These are phyloP conservation scores for Falco columbarius DNA, from an alignment of 2,797 vertebrate species.

Conservation along the genomic window DNA sequence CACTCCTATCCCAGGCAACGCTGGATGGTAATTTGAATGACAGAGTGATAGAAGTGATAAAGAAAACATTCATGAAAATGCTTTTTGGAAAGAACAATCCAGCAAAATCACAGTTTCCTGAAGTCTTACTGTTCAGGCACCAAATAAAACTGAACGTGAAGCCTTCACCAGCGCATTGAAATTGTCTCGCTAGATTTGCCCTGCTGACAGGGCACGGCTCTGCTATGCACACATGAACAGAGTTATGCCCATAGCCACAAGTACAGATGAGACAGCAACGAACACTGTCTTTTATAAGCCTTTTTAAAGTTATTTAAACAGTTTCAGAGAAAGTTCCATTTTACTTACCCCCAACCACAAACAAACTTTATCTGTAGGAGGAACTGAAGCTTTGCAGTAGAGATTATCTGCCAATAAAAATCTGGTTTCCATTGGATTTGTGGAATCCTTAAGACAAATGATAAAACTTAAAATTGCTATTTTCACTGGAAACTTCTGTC, in stretches of 20 bases:
- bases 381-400: constrained; percentile 95
- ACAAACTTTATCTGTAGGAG: constrained; percentile 97
- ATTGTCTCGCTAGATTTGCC: not conserved
- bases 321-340: not conserved
- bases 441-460: constrained; percentile 84
- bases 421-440: constrained; percentile 92
- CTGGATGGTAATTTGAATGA: not conserved
- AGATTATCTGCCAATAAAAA: constrained; percentile 96
- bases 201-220: not conserved
- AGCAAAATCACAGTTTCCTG: not conserved
- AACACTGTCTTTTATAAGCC: not conserved
- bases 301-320: not conserved
- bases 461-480: constrained; percentile 45
- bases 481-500: not conserved
- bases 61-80: not conserved
- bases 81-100: not conserved
- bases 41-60: not conserved
- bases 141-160: not conserved
- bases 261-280: not conserved
- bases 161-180: accelerated
- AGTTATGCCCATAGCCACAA: accelerated
- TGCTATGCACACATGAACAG: accelerated
- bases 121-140: not conserved
- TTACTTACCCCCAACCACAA: constrained; percentile 97
- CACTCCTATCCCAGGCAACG: not conserved